Evolutionary conservation across 2,888 invertebrate genomes (phyloP).

Genomic region (Drosophila flavopinicola): DNA sequence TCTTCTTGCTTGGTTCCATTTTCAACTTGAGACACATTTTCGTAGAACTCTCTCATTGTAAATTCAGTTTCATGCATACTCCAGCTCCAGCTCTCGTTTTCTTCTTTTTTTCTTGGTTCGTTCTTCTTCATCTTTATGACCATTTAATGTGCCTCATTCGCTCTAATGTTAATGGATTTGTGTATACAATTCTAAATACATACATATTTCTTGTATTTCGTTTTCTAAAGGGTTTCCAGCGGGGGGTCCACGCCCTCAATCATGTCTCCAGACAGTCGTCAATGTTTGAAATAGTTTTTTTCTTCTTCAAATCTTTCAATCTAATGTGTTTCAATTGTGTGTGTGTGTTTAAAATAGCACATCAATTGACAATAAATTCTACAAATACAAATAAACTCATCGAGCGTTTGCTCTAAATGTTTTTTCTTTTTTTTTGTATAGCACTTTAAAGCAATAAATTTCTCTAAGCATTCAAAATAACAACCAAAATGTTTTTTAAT

Average conservation of each 20-base stretch:
- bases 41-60: slow-evolving; percentile 56
- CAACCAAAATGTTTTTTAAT: too few relatives aligned
- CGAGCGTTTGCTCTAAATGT: slow-evolving; percentile 4
- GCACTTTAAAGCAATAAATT: too few relatives aligned
- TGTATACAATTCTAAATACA: slow-evolving; percentile 39
- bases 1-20: slow-evolving; percentile 36
- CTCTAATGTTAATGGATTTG: slow-evolving; percentile 58
- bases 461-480: too few relatives aligned
- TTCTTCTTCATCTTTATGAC: slow-evolving; percentile 42
- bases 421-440: too few relatives aligned
- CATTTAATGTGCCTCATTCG: slow-evolving; percentile 60
- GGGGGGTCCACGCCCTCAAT: slow-evolving; percentile 40
- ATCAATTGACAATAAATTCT: slow-evolving; percentile 36
- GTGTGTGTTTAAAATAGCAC: slow-evolving; percentile 28
- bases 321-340: slow-evolving; percentile 44
- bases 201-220: slow-evolving; percentile 1
- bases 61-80: slow-evolving; percentile 39
- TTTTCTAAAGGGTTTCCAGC: slow-evolving; percentile 9
- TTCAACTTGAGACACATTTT: slow-evolving; percentile 41
- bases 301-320: slow-evolving; percentile 30
- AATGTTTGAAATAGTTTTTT: slow-evolving; percentile 23
- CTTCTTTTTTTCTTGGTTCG: background rate
- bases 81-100: background rate
- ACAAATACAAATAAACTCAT: slow-evolving; percentile 28
- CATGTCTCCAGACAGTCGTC: slow-evolving; percentile 50